Conservation (phyloP, 2,888 invertebrate genomes). For the Drosophila gaucha region DNA sequence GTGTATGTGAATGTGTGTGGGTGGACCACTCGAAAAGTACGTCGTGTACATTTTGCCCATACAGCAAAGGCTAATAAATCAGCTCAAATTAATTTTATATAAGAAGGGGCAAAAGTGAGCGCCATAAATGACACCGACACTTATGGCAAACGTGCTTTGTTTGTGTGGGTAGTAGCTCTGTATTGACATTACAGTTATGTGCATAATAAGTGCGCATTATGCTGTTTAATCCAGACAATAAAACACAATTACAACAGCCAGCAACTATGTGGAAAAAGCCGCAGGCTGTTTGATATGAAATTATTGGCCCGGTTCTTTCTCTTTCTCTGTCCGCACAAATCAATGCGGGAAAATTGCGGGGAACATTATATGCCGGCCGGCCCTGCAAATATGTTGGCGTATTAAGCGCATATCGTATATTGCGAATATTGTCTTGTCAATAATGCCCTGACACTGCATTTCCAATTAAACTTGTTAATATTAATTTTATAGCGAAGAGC, state of each 20-base stretch:
- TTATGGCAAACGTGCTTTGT: slow-evolving; percentile 1
- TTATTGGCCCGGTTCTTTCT: slow-evolving; percentile 19
- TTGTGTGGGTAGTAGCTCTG: slow-evolving; percentile 1
- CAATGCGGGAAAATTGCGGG: slow-evolving; percentile 16
- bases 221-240: slow-evolving; percentile 47
- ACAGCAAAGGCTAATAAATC: slow-evolving; percentile 54
- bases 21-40: slow-evolving; percentile 14
- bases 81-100: slow-evolving; percentile 46
- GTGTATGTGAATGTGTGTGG: background rate
- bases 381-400: slow-evolving; percentile 22
- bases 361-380: background rate
- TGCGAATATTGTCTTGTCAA: slow-evolving; percentile 30
- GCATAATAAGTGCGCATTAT: slow-evolving; percentile 44
- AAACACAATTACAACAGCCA: slow-evolving; percentile 24
- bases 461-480: slow-evolving; percentile 49
- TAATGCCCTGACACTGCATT: slow-evolving; percentile 16
- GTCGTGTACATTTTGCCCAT: too few relatives aligned
- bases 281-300: slow-evolving; percentile 23
- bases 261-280: slow-evolving; percentile 10
- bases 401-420: slow-evolving; percentile 15
- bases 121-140: slow-evolving; percentile 30
- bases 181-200: slow-evolving; percentile 57
- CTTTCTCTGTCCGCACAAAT: slow-evolving; percentile 18
- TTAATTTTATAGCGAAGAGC: slow-evolving; percentile 21
- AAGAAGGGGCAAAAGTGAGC: slow-evolving; percentile 1